These are phyloP conservation scores for Erpornis zantholeuca DNA, from an alignment of 2,113 vertebrate genomes.

Conservation along the genomic window DNA sequence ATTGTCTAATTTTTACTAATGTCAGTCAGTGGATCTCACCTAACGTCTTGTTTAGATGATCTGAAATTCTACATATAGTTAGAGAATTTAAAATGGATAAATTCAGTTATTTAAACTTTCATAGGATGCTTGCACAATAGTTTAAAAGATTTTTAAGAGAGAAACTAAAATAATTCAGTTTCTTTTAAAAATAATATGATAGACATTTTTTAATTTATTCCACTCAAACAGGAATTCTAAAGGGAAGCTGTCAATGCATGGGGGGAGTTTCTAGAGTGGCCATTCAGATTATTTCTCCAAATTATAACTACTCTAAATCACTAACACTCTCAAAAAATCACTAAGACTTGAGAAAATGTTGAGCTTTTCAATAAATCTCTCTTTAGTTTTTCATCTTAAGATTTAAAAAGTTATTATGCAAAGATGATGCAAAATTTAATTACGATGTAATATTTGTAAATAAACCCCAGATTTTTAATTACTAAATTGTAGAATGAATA, in stretches of 20 bases:
- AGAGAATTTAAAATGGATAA: background rate
- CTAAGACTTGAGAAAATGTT: background rate
- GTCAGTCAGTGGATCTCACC: background rate
- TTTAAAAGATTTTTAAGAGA: background rate
- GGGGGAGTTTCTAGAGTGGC: background rate
- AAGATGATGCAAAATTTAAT: background rate
- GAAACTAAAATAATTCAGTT: background rate
- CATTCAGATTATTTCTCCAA: background rate
- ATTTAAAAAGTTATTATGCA: background rate
- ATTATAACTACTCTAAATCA: background rate
- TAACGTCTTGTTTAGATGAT: background rate
- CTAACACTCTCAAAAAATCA: background rate
- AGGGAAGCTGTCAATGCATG: background rate
- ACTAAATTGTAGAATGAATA: background rate
- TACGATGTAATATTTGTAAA: background rate
- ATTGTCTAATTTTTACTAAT: background rate
- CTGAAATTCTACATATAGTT: background rate
- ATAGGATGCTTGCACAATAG: background rate
- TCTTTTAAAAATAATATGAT: background rate
- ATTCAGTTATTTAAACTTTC: background rate
- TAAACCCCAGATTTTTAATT: rapidly evolving
- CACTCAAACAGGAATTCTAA: background rate
- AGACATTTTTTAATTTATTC: background rate
- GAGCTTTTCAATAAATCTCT: background rate
- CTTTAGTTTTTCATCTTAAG: background rate